Evolutionary conservation across 2,113 vertebrate species (phyloP).

Genomic region (Stegostoma tigrinum): DNA sequence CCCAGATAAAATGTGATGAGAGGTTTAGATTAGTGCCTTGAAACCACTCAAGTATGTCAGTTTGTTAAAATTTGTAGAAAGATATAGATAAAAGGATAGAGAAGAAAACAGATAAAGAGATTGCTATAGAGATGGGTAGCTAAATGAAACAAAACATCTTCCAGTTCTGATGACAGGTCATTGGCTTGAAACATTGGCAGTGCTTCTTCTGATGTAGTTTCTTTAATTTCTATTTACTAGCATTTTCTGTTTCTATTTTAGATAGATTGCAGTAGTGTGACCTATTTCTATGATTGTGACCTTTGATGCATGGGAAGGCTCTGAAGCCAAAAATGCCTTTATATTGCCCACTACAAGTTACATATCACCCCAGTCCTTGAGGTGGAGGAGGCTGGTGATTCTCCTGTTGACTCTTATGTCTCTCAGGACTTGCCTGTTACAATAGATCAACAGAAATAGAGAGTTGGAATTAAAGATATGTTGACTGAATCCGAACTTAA

Average conservation of each 20-base stretch:
- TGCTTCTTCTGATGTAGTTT: background rate
- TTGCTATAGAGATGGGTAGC: background rate
- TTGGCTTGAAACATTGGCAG: background rate
- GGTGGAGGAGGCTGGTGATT: background rate
- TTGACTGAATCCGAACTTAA: background rate
- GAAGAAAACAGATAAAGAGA: background rate
- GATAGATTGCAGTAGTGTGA: background rate
- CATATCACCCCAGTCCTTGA: background rate
- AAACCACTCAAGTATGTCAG: background rate
- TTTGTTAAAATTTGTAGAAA: background rate
- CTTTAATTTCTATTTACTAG: background rate
- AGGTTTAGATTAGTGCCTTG: background rate
- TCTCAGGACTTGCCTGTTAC: background rate
- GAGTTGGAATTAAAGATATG: background rate
- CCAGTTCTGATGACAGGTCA: background rate
- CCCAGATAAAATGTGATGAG: background rate
- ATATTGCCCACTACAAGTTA: background rate
- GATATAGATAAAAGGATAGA: background rate
- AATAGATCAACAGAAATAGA: background rate
- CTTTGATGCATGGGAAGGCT: background rate
- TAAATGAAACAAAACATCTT: background rate
- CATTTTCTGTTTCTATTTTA: background rate
- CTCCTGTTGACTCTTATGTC: background rate
- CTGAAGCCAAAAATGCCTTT: background rate
- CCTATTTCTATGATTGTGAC: background rate